Evolutionary conservation across 2,888 invertebrate genomes (phyloP), one percentile per base, ranked within the genome.

Genomic region (Drosophila mercatorum): DNA sequence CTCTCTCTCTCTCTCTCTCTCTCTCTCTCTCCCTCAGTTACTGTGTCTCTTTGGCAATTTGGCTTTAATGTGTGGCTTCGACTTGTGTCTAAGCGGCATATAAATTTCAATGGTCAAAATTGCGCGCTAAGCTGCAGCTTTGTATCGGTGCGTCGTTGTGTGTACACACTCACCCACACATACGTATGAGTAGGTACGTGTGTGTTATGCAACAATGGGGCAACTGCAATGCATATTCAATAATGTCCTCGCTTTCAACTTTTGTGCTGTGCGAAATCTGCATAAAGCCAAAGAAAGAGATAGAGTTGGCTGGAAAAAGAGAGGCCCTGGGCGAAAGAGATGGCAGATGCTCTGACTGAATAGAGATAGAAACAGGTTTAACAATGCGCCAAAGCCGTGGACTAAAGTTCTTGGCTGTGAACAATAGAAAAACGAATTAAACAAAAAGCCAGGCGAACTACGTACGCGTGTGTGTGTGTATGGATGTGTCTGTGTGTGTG

Each of bases 351-450:
- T 10, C n/a, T 28, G 14, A 43, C 22, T 52, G 40, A 47, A 78
- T 43, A 68, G 77, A 65, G 71, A 57, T 64, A 57, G 83, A 76
- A 81, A 70, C 73, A 75, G 70, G 77, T 77, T 84, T 81, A 68
- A 84, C 84, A 89, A 84, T 79, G 82, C 80, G 80, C 75, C 78
- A 85, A 84, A 89, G 84, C 81, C 82, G 61, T 68, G 82, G 82
- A 77, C 89, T 89, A 84, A 87, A 89, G 89, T 84, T 84, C 89
- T 87, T 73, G 67, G 52, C 73, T 73, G 75, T 68, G 89, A 88
- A 86, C 89, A 86, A 86, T 85, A 85, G 88, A 79, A 89, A 83
- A 86, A 72, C 86, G 89, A 86, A 86, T 86, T 89, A 83, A 89
- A 89, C 86, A 86, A 77, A 88, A 86, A 86, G 84, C 79, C 83